These are phyloP conservation scores for Centrocercus urophasianus DNA, from an alignment of 2,113 vertebrate genomes.

Conservation along the genomic window DNA sequence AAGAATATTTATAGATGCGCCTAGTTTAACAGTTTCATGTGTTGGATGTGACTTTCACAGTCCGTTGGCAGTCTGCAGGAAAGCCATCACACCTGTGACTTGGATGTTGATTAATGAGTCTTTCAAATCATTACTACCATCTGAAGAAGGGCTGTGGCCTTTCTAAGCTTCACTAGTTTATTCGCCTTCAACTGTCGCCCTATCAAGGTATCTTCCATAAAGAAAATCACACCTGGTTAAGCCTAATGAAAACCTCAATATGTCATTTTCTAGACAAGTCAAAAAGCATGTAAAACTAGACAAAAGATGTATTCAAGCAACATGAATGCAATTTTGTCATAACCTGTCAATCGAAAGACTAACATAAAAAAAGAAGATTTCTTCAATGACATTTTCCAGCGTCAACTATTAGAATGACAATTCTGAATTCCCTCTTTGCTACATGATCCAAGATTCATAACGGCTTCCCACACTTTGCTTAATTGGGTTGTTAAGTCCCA, in stretches of 20 bases:
- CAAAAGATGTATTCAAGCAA: slow-evolving; percentile 92
- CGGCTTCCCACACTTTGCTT: background rate
- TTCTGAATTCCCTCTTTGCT: slow-evolving; percentile 77
- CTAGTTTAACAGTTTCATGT: slow-evolving; percentile 86
- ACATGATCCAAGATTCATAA: slow-evolving; percentile 65
- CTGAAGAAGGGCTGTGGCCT: slow-evolving; percentile 90
- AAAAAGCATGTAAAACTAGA: slow-evolving; percentile 89
- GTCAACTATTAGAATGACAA: slow-evolving; percentile 84
- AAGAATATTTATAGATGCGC: slow-evolving; percentile 76
- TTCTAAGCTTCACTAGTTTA: slow-evolving; percentile 93
- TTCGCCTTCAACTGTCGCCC: slow-evolving; percentile 85
- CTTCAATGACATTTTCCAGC: slow-evolving; percentile 84
- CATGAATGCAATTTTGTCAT: slow-evolving; percentile 86
- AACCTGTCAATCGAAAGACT: slow-evolving; percentile 84
- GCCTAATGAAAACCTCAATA: slow-evolving; percentile 92
- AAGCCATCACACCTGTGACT: slow-evolving; percentile 98
- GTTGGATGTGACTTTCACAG: slow-evolving; percentile 99
- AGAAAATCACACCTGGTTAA: slow-evolving; percentile 88
- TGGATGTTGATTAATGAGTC: slow-evolving; percentile 97
- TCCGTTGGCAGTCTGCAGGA: slow-evolving; percentile 92
- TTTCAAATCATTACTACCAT: slow-evolving; percentile 90
- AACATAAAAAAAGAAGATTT: slow-evolving; percentile 83
- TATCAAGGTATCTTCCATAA: slow-evolving; percentile 80
- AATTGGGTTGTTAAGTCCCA: background rate
- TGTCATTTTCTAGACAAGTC: slow-evolving; percentile 88